Evolutionary conservation across 1,140 invertebrate species (phyloP), one percentile per base, ranked within the genome.

Genomic region (Triops cancriformis): DNA sequence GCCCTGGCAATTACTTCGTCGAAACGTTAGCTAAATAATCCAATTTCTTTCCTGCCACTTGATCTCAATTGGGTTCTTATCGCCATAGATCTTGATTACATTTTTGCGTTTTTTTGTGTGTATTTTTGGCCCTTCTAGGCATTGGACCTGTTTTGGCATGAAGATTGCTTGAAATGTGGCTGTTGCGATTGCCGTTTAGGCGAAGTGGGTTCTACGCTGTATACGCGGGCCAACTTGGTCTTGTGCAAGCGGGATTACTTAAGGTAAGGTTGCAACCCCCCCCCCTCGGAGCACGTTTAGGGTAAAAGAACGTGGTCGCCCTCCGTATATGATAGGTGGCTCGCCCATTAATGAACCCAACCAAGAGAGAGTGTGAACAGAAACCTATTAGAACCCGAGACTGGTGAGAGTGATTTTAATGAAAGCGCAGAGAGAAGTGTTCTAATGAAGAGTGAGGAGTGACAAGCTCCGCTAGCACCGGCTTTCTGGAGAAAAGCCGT

Each of bases 241-340:
- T 88, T 97, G 18, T 97, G 95, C 87, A 93, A 94, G 85, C 89
- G 94, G 83, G 95, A 97, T 84, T 97, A 97, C 85, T 89, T 97
- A 84, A 94, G 96, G 94, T 94, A 84, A 86, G 83, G 80, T 37
- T 37, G 31, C 7, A 37, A 37, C 31, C 31, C 31, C 31, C 31
- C 31, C 31, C 31, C 2, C 27, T 42, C 42, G 27, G 23, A n/a
- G 7, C 31, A 7, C 31, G 31, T 37, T 37, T 7, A 7, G 31
- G 31, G 31, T 2, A 37, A 37, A n/a, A n/a, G n/a, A n/a, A 7
- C 31, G 7, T 37, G 31, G 31, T 4, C 31, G 7, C 2, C 31
- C 2, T 37, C 31, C 7, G 7, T 37, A 37, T 37, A 37, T 2
- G 2, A 7, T 7, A 37, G 31, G 31, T 37, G 2, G 2, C 31